Conservation (phyloP, 1,140 invertebrate genomes). For the Idris sp. region DNA sequence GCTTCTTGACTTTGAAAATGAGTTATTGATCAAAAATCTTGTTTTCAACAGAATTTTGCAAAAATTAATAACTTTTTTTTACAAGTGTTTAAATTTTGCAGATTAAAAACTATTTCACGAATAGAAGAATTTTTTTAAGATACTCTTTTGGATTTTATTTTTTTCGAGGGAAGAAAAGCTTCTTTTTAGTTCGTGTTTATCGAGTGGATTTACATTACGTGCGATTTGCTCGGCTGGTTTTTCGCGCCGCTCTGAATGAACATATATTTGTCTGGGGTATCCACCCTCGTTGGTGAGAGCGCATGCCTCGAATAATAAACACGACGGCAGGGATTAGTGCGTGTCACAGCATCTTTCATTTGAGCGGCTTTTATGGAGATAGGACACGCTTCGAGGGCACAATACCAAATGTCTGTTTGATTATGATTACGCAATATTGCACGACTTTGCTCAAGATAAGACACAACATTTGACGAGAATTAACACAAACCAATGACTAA, state of each 20-base stretch:
- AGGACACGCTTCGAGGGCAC: constrained; percentile 66
- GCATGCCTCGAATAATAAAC: constrained; percentile 67
- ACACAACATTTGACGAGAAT: too few species aligned
- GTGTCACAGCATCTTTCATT: constrained; percentile 72
- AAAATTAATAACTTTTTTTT: too few species aligned
- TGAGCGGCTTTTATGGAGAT: constrained; percentile 59
- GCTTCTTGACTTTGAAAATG: too few species aligned
- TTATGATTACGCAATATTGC: constrained; percentile 25
- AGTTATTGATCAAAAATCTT: too few species aligned
- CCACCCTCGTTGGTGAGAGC: constrained; percentile 61
- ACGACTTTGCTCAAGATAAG: constrained; percentile 40
- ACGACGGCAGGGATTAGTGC: constrained; percentile 59
- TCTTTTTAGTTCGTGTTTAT: constrained; percentile 34
- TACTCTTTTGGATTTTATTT: constrained; percentile 4
- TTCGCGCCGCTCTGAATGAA: constrained; percentile 36
- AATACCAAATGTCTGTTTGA: constrained; percentile 33
- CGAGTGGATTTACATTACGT: constrained; percentile 42
- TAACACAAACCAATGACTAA: too few species aligned
- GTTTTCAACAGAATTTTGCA: too few species aligned
- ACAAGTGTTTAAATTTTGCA: too few species aligned
- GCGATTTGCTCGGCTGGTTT: constrained; percentile 51
- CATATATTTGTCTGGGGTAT: constrained; percentile 4
- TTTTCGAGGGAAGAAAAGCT: constrained; percentile 13
- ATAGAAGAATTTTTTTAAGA: too few species aligned
- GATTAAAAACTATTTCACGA: too few species aligned